phyloP scores from a whole-genome alignment of 2,797 vertebrate genomes.

The Lerista edwardsae region DNA sequence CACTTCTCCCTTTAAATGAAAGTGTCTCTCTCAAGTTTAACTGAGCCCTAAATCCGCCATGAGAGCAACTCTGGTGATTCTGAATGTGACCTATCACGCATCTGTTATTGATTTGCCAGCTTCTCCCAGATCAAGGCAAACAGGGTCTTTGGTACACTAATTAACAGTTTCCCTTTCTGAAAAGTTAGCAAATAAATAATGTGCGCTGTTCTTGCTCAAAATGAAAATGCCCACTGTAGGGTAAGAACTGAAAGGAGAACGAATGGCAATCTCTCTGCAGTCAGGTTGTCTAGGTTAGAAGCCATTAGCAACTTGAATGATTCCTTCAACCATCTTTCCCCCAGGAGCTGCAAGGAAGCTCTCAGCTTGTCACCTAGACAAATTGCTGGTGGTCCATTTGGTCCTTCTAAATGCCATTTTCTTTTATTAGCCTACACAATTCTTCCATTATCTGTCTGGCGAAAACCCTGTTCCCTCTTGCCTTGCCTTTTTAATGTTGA shows the following conservation, averaged over 20 bases:
- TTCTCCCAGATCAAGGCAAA: not conserved
- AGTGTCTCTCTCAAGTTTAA: not conserved
- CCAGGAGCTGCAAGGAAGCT: slow-evolving; percentile 30
- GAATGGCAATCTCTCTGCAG: slow-evolving; percentile 49
- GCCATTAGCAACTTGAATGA: slow-evolving; percentile 49
- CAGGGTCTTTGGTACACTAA: not conserved
- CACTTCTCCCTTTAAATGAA: not conserved
- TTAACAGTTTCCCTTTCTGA: not conserved
- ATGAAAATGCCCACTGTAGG: not conserved
- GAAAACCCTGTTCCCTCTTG: slow-evolving; percentile 65
- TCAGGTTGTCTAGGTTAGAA: slow-evolving; percentile 53
- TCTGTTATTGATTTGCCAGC: not conserved
- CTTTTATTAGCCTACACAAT: slow-evolving; percentile 64
- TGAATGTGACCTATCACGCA: not conserved
- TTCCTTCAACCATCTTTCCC: slow-evolving; percentile 43
- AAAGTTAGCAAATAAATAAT: not conserved
- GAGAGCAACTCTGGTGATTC: not conserved
- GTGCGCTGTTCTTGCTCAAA: not conserved
- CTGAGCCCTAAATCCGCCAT: not conserved
- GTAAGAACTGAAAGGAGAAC: slow-evolving; percentile 19
- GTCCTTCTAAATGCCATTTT: slow-evolving; percentile 41
- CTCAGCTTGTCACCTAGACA: slow-evolving; percentile 34
- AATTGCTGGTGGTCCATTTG: slow-evolving; percentile 54
- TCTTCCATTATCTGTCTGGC: slow-evolving; percentile 63
- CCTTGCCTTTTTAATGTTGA: slow-evolving; percentile 59